Percentiles rank a stretch among this genome's conserved stretches.
phyloP scores from a whole-genome alignment of 1,140 invertebrate genomes.

The Ceratina australensis region DNA sequence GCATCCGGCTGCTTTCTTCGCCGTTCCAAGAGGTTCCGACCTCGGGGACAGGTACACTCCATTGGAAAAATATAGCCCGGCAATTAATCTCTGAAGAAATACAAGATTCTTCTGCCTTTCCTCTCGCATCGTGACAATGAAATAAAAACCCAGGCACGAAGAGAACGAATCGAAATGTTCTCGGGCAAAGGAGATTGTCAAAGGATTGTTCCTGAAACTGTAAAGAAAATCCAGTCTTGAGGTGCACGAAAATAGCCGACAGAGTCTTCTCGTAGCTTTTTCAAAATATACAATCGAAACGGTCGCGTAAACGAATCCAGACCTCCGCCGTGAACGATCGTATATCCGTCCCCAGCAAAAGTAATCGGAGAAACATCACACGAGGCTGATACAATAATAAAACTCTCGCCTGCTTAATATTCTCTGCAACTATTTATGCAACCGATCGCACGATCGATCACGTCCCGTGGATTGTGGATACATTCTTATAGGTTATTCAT shows the following conservation, averaged over 20 bases:
- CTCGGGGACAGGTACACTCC: conserved; percentile 39
- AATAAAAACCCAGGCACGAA: no score
- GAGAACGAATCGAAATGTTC: no score
- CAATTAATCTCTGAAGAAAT: background rate
- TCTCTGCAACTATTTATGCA: no score
- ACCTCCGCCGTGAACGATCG: background rate
- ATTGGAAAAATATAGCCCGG: no score
- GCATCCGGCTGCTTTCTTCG: conserved; percentile 62
- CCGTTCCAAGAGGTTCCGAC: conserved; percentile 33
- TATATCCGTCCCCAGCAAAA: background rate
- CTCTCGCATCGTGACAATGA: no score
- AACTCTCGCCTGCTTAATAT: no score
- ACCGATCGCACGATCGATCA: no score
- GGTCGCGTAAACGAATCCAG: conserved; percentile 22
- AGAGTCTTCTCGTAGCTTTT: conserved; percentile 7
- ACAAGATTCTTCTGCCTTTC: background rate
- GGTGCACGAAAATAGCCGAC: conserved; percentile 11
- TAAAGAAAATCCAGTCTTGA: no score
- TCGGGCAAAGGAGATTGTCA: no score
- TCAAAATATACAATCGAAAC: conserved; percentile 34
- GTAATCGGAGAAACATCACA: no score
- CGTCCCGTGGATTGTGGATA: background rate
- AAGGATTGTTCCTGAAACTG: no score
- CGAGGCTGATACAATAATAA: no score
- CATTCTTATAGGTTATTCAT: conserved; percentile 6